Base-by-base conservation (phyloP, 2,113 vertebrate species). In the Urocitellus parryii region DNA sequence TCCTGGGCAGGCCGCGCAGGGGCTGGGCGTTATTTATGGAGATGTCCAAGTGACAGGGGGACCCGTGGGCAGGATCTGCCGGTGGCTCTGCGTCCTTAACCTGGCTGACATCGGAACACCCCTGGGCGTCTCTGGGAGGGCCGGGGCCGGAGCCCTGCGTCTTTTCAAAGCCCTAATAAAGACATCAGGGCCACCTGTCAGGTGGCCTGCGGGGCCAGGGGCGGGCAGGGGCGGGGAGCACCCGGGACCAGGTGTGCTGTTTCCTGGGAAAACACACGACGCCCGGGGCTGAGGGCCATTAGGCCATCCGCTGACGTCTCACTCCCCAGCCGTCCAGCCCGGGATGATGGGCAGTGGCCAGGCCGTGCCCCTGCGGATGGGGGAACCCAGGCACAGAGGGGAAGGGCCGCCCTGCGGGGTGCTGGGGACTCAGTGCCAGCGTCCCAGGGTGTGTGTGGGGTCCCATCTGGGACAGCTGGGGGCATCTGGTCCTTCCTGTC, bases 241-340 rank as follows among this genome's bases (percentile, higher is more conserved):
- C 97, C 86, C 39, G 84, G 94, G 94, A 99, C 99, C 99, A 99
- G 99, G 98, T 99, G 99, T 99, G 99, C 97, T 96, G 96, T 98
- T 99, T 99, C 99, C 99, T 99, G 42, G 42, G 42, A 45, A 45
- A 45, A 45, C 42, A 45, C 42, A 45, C 7, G 42, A 7, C 42
- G 42, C 42, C 42, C 42, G 42, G 42, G 42, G 42, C 42, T 45
- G 42, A 7, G 42, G 42, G 42, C 42, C 42, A 45, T 45, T 45
- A 45, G 42, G 42, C 42, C 42, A 45, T 45, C 42, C 48, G 2
- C 48, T 51, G 98, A 98, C 96, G 97, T 97, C 98, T 98, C 95
- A 98, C 96, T 45, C 42, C 42, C 42, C 42, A 45, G 42, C 42
- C 42, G 7, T 45, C 42, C 42, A 45, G 42, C 7, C 42, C 6